phyloP scores from a whole-genome alignment of 2,888 invertebrate genomes.

The Pristionchus exspectatus region DNA sequence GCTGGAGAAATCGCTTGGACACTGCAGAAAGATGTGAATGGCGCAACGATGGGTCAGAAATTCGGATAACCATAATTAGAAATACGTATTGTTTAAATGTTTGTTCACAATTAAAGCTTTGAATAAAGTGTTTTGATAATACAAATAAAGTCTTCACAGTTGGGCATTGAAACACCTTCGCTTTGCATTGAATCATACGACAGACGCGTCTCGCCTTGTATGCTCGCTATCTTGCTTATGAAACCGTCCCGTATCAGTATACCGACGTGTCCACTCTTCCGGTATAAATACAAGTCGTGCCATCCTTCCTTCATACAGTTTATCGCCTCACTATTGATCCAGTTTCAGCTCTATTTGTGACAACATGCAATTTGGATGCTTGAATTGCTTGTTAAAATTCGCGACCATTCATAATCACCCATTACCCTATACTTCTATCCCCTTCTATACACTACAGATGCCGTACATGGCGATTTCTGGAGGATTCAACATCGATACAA shows the following conservation, averaged over 20 bases:
- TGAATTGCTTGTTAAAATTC: too few species aligned
- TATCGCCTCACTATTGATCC: too few species aligned
- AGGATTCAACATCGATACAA: neutral
- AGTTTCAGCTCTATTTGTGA: too few species aligned
- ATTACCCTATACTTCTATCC: too few species aligned
- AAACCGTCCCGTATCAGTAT: neutral
- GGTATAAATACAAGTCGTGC: neutral
- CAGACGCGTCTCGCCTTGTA: too few species aligned
- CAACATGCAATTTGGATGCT: too few species aligned
- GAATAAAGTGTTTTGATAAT: too few species aligned
- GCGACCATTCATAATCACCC: too few species aligned
- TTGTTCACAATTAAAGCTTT: neutral
- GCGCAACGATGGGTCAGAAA: neutral
- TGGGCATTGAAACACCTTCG: too few species aligned
- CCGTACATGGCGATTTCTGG: conserved; percentile 15
- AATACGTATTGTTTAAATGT: neutral
- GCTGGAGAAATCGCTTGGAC: neutral
- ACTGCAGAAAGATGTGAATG: neutral
- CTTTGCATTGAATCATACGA: too few species aligned
- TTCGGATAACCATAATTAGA: neutral
- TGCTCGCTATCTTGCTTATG: neutral
- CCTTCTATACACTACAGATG: neutral
- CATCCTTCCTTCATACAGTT: too few species aligned
- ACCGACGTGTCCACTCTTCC: neutral
- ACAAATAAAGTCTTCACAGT: too few species aligned